Conservation (phyloP, 2,797 vertebrate species). For the Liparis tanakae region DNA sequence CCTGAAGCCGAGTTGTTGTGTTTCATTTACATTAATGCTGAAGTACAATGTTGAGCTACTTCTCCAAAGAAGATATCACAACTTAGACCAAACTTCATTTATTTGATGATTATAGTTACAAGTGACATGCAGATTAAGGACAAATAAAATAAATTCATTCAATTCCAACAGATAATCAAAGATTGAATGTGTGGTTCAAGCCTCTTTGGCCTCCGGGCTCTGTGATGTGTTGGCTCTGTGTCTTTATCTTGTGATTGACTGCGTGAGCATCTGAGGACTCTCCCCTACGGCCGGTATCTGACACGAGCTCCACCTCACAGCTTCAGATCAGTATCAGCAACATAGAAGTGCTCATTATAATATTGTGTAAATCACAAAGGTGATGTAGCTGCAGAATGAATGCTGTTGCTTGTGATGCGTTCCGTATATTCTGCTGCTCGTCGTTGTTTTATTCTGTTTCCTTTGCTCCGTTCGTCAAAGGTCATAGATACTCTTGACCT, state of each 20-base stretch:
- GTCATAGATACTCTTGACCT: background rate
- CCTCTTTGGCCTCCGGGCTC: background rate
- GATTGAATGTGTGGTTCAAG: background rate
- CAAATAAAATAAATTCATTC: background rate
- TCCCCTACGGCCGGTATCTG: background rate
- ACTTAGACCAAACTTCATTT: background rate
- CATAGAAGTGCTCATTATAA: background rate
- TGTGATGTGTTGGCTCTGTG: background rate
- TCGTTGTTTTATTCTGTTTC: background rate
- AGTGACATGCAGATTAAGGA: background rate
- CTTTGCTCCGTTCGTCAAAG: background rate
- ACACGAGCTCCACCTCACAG: background rate
- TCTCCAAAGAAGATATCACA: background rate
- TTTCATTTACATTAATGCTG: slow-evolving; percentile 8
- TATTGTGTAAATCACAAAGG: background rate
- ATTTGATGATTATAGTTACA: background rate
- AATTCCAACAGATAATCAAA: background rate
- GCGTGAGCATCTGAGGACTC: background rate
- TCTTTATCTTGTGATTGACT: background rate
- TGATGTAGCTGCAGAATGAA: background rate
- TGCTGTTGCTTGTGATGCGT: background rate
- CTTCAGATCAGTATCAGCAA: background rate
- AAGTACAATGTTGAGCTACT: background rate
- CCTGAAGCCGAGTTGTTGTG: too few species aligned
- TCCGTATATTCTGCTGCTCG: background rate